Conservation (phyloP, 2,113 vertebrate species). For the Seriola quinqueradiata region DNA sequence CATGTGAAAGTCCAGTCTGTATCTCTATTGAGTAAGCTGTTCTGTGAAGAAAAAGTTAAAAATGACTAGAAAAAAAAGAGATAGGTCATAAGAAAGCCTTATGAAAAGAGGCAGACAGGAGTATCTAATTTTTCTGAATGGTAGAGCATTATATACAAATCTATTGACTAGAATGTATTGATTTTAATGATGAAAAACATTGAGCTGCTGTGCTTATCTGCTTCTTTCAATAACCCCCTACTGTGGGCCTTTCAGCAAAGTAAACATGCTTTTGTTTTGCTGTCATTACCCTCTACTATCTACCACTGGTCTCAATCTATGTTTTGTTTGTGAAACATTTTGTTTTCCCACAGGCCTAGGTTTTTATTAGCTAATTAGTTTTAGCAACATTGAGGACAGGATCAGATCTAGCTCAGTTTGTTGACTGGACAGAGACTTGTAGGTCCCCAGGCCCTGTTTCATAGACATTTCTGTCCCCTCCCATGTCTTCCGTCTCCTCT, state of each 20-base stretch:
- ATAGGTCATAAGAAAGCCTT: not conserved
- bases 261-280: constrained; percentile 61
- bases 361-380: constrained; percentile 16
- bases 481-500: constrained; percentile 32
- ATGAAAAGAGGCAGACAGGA: not conserved
- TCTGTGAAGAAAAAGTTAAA: not conserved
- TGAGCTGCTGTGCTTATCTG: constrained; percentile 32
- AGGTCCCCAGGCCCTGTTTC: constrained; percentile 9
- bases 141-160: constrained; percentile 9
- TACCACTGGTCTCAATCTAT: constrained; percentile 1
- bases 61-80: not conserved
- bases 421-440: constrained; percentile 39
- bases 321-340: constrained; percentile 35
- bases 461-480: constrained; percentile 23
- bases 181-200: constrained; percentile 41
- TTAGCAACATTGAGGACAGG: not conserved
- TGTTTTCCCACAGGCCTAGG: not conserved
- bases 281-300: constrained; percentile 1
- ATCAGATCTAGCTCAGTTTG: constrained; percentile 36
- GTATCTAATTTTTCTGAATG: not conserved
- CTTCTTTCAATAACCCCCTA: constrained; percentile 41
- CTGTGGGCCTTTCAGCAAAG: constrained; percentile 40
- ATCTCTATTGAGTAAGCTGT: constrained; percentile 21
- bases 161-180: constrained; percentile 27
- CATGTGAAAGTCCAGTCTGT: constrained; percentile 57